Base-by-base conservation (phyloP, 2,113 vertebrate genomes). In the Neotragus moschatus region DNA sequence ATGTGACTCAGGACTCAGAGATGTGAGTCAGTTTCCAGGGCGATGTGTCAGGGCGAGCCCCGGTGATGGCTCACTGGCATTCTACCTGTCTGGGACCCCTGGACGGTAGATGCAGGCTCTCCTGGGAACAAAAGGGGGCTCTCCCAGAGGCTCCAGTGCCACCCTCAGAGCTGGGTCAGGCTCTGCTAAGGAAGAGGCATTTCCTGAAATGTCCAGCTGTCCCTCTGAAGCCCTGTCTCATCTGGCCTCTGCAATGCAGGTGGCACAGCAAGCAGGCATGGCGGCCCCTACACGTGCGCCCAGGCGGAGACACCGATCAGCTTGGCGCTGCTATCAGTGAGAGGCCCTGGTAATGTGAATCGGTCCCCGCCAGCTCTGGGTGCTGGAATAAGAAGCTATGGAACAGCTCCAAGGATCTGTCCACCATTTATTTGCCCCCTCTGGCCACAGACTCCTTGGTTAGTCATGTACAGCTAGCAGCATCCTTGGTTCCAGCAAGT, bases 1-100 rank as follows among this genome's bases (percentile, higher is more conserved):
- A 98, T 98, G 98, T 98, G 99, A 99, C 96, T 98, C 99, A 98
- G 97, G 96, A 80, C 81, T 82, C 94, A 70, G 66, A 3, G 97
- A 97, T 82, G 97, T 23, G 84, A 97, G 98, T 98, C 97, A 77
- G 98, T 98, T 97, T 96, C 98, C 97, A 92, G 95, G 94, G n/a
- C 36, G 96, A 97, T 95, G 95, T 96, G 97, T 97, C 88, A 93
- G 98, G 53, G 97, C 94, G 85, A 88, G 89, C 96, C 96, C 94
- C 39, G 61, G 95, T 21, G 88, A n/a, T 94, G 94, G 97, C 94
- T 97, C 94, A 43, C 70, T 26, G 70, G 90, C 66, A 93, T 51
- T 55, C 61, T 13, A 89, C 88, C 70, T 3, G 9, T 96, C 89
- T 89, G 88, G 86, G 86, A 96, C 94, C 96, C 94, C 96, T 84